Base-by-base conservation (phyloP, 1,140 invertebrate genomes). In the Micrasema minimum region DNA sequence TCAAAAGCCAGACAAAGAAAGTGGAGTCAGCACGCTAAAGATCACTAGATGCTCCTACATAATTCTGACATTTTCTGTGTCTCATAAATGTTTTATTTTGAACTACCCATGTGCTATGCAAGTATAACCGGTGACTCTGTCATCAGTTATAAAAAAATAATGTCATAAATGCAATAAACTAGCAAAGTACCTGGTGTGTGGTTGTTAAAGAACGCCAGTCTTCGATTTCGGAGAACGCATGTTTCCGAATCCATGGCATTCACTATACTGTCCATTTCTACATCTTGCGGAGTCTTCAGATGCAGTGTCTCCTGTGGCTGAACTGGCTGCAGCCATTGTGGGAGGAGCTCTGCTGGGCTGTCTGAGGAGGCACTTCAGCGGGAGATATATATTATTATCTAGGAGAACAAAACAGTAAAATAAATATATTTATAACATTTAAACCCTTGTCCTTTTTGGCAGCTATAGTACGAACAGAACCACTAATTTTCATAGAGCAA, bases 171-270 rank as follows among this genome's bases (percentile, higher is more conserved):
- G 7, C 2, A 31, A 31, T 4, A 31, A 31, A 31, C 7, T 31
- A 31, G n/a, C n/a, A n/a, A n/a, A 31, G 7, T 31, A 10, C 64
- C 38, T 26, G 53, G 48, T n/a, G 51, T 31, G 11, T 55, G 48
- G 43, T 53, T 69, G 57, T 76, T 35, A 61, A 79, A 81, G 53
- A 79, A 81, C 41, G 76, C 78, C 48, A 81, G 67, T 46, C 80
- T 70, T 48, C 79, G 59, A 69, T 78, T 75, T 31, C 78, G 62
- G 45, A 79, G 59, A 9, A 77, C 50, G 72, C 75, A 78, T 10
- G 76, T 78, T 55, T 84, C 84, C 11, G 80, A 81, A 70, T 87
- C 86, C 87, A 88, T 87, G 1, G 83, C 82, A 76, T 83, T 83
- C 20, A 88, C 85, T 67, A 88, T 87, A 69, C 80, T 84, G 64